phyloP scores from a whole-genome alignment of 2,113 vertebrate species.

The Hyperopisus bebe region DNA sequence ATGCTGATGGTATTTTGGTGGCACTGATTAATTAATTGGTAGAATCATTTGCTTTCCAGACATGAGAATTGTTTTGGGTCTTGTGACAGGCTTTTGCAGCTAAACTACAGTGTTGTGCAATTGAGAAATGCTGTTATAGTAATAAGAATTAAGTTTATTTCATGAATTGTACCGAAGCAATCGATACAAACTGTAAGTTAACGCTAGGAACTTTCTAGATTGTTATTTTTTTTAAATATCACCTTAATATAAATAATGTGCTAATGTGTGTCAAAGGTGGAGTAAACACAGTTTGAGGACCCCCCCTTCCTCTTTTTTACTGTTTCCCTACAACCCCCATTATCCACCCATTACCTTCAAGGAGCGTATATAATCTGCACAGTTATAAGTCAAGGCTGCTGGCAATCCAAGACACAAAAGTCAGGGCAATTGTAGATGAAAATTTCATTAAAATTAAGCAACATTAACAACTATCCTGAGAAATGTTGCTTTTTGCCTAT shows the following conservation, averaged over 20 bases:
- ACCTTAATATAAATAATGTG: not conserved
- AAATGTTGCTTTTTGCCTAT: not conserved
- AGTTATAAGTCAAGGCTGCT: not conserved
- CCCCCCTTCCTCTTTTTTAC: not conserved
- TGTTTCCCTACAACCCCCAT: not conserved
- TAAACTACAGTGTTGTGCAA: too few relatives aligned
- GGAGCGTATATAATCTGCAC: not conserved
- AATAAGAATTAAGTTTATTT: too few relatives aligned
- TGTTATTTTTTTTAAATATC: not conserved
- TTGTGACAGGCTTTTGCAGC: too few relatives aligned
- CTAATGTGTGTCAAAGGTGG: not conserved
- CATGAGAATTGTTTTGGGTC: too few relatives aligned
- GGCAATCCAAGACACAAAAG: not conserved
- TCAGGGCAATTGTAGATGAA: not conserved
- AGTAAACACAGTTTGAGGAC: not conserved
- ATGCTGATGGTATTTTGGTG: too few relatives aligned
- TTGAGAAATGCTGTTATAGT: too few relatives aligned
- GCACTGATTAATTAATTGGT: too few relatives aligned
- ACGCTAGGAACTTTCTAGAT: not conserved
- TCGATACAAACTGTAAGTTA: not conserved
- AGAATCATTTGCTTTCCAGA: too few relatives aligned
- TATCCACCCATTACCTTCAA: not conserved
- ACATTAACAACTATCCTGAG: not conserved
- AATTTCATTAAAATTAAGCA: not conserved
- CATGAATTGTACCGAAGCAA: too few relatives aligned